A percentile compares a stretch with the other conserved stretches of the same genome.
phyloP scores from a whole-genome alignment of 1,140 invertebrate species.

The Orchesella cincta region DNA sequence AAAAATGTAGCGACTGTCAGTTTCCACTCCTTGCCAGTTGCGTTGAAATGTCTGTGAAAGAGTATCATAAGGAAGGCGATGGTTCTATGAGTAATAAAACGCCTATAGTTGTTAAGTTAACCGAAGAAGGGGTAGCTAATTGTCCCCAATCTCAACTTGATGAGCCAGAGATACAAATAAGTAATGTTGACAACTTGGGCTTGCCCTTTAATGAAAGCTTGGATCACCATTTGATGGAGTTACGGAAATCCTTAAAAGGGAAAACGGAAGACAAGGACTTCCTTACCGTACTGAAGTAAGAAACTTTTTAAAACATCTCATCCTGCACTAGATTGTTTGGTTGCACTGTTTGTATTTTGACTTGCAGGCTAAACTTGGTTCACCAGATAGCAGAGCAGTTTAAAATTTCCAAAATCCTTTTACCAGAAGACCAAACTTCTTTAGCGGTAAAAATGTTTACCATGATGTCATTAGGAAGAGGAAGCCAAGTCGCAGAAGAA shows the following conservation, averaged over 20 bases:
- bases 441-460: constrained; percentile 49
- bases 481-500: constrained; percentile 44
- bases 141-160: background rate
- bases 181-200: background rate
- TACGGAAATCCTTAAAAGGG: background rate
- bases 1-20: background rate
- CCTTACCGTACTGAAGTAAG: background rate
- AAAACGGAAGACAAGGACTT: constrained; percentile 23
- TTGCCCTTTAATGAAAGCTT: background rate
- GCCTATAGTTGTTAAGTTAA: background rate
- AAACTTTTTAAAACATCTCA: background rate
- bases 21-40: background rate
- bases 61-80: background rate
- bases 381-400: constrained; percentile 23
- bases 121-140: background rate
- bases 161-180: background rate
- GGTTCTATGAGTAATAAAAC: background rate
- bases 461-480: constrained; percentile 45
- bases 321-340: background rate
- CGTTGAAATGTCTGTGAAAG: background rate
- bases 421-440: constrained; percentile 43
- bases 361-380: constrained; percentile 37
- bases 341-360: background rate
- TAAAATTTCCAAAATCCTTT: constrained; percentile 34
- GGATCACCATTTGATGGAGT: background rate